Base-by-base conservation (phyloP, 2,888 invertebrate species). In the Zelleria hepariella region DNA sequence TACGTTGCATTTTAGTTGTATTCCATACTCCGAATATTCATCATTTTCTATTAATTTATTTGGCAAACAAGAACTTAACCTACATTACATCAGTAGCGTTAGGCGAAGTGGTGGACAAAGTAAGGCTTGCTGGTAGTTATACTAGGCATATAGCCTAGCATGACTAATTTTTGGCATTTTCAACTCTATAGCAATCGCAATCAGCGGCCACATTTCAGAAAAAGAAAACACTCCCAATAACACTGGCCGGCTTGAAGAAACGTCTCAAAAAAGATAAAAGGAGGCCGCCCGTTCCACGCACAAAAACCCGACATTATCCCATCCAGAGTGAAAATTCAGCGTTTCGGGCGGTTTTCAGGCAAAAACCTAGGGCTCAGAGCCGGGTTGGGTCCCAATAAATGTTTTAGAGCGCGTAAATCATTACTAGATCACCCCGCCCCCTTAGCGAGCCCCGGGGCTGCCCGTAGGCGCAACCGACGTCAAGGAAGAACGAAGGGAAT, bases 351-450 rank as follows among this genome's bases (percentile, higher is more conserved):
- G 20, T n/a, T 51, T 21, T 42, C 10, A 6, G 55, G 20, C 55
- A 32, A 55, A 55, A 57, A 48, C 24, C 21, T 47, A 47, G 57
- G 26, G 23, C 23, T 47, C 23, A n/a, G 23, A 24, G 21, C 10
- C 5, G 27, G 23, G 68, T 42, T 10, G 67, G 69, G 69, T 72
- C 68, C 71, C 75, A 75, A 80, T 81, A 80, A 82, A 82, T 82
- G 80, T 80, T 82, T 80, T 76, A 75, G 75, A 77, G 74, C 64
- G 74, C 77, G 79, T 82, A 82, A 81, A 82, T 83, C 81, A 82
- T 83, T 80, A 78, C 77, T 67, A 69, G 66, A 62, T 57, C 61
- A 67, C 66, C 68, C 71, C 69, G 67, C 69, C 70, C 69, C 66
- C 64, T 57, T 49, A 32, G 52, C 32, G 57, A 56, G 55, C 32